A percentile compares a stretch with the other conserved stretches of the same genome.
Conservation (phyloP, 92 coral and sea anemone species). For the Zoanthus solanderi region DNA sequence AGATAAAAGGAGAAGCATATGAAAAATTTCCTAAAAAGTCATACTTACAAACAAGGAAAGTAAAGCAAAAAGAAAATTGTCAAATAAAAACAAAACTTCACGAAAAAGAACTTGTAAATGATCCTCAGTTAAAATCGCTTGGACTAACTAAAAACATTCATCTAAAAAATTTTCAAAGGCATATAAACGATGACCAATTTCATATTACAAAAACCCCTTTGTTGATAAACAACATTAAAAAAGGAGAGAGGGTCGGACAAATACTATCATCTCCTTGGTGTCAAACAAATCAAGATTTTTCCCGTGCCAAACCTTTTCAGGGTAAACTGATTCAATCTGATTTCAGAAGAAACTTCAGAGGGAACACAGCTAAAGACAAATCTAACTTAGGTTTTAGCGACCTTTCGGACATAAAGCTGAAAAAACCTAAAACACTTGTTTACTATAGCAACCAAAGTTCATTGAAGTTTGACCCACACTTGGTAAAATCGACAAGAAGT, state of each 20-base stretch:
- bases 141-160: background rate
- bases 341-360: background rate
- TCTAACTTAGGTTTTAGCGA: no score
- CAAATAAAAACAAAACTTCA: background rate
- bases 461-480: no score
- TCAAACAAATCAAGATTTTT: background rate
- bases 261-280: background rate
- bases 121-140: background rate
- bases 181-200: background rate
- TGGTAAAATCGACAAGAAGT: no score
- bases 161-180: background rate
- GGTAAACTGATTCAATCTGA: background rate
- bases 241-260: background rate
- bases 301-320: background rate
- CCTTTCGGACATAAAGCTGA: no score
- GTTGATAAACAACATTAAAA: background rate
- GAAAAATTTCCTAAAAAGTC: constrained; percentile 6
- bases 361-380: background rate
- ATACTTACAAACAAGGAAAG: background rate
- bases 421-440: no score
- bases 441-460: no score
- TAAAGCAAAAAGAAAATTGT: background rate
- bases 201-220: background rate
- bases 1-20: background rate
- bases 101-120: background rate